Base-by-base conservation (phyloP, 2,113 vertebrate genomes). In the Lonchura striata region DNA sequence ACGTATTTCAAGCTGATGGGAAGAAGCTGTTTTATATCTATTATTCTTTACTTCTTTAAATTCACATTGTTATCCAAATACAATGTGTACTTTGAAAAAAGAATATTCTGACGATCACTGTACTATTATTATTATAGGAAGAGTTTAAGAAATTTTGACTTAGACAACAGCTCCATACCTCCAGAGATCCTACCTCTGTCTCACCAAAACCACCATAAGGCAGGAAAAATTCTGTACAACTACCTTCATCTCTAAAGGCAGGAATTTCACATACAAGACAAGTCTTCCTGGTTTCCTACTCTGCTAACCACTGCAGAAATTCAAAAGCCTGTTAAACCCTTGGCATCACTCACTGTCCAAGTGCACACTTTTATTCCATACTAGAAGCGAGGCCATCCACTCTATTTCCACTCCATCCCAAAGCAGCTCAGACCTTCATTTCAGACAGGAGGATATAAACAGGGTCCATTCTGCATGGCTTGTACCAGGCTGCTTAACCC, bases 261-360 rank as follows among this genome's bases (percentile, higher is more conserved):
- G 35, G 44, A 65, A 59, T 54, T 57, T 57, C 81, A 70, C 19
- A n/a, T 10, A n/a, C 0, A 0, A 39, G 19, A n/a, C 0, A 0
- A 39, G 19, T 39, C 42, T 59, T 65, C 42, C 71, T 42, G 28
- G 11, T 41, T 57, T 81, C 56, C 63, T 66, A 53, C 35, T 49
- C 23, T 52, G 56, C 28, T 53, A 89, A 82, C 31, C 30, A 56
- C 20, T 54, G 52, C 33, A 49, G 39, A 68, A 76, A 66, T 59
- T 18, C 24, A 63, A 74, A 86, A 65, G 59, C 46, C 54, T 52
- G 46, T 85, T 82, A 49, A 84, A 49, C 31, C 27, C 30, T 41
- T 47, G 46, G 63, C 16, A 9, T 50, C 44, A 53, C 54, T 72
- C 49, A 39, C 37, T 53, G 53, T 46, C 27, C 30, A 75, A 71